Base-by-base conservation (phyloP, 1,140 invertebrate species). In the Drosophila kurseongensis region DNA sequence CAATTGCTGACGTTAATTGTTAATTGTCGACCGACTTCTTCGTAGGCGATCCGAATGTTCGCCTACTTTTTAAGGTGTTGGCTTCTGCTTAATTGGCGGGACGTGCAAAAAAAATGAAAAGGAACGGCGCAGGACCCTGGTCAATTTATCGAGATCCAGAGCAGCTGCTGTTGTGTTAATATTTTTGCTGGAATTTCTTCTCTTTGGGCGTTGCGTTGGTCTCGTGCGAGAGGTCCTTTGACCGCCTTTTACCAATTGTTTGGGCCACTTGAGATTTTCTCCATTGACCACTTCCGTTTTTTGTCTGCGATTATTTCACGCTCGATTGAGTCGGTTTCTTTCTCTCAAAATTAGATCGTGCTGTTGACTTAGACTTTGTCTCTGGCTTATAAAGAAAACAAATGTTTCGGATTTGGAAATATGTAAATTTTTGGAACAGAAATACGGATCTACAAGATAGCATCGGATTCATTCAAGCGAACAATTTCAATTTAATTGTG, bases 401-500 rank as follows among this genome's bases (percentile, higher is more conserved):
- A 69, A 56, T 47, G 48, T 42, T 47, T 16, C 18, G 13, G 40
- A 47, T 47, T 55, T 47, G 1, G 2, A 7, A 10, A 69, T 48
- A 57, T 66, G 45, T 12, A 66, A 41, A 66, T 74, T 61, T 16
- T 60, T 12, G 16, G 1, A 16, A 48, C 16, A 36, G 38, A 56
- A 32, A 7, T 32, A 14, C n/a, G 12, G 13, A 50, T 32, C 52
- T 42, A 13, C 9, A 16, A 47, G 69, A 75, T 72, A 59, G 16
- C 29, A 58, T 55, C 50, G 7, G 29, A 42, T 38, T n/a, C 71
- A 67, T 47, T 74, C 74, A 75, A 74, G 78, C 78, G 67, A 41
- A 63, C 80, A 89, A 89, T 90, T 77, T 83, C 54, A 79, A 75
- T 88, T 90, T 86, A 90, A 90, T 90, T 90, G 82, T 91, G 78